These are phyloP conservation scores for Alosa sapidissima DNA, from an alignment of 2,797 vertebrate genomes.

Conservation along the genomic window DNA sequence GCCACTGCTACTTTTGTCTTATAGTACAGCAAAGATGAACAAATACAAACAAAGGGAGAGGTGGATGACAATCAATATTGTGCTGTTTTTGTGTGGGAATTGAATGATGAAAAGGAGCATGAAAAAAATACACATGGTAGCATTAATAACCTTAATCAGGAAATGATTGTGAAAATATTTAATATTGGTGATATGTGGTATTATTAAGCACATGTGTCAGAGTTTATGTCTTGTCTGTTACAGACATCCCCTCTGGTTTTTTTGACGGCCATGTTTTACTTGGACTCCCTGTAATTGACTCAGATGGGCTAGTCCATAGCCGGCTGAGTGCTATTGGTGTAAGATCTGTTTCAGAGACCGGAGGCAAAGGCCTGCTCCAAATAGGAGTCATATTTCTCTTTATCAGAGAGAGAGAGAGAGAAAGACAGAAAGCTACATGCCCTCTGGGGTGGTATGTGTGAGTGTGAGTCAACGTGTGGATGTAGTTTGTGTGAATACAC, in stretches of 20 bases:
- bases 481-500: constrained; percentile 12
- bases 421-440: neutral
- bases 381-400: constrained; percentile 26
- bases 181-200: neutral
- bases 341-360: constrained; percentile 22
- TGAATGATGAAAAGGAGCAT: neutral
- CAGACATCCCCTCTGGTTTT: neutral
- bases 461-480: neutral
- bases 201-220: neutral
- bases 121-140: neutral
- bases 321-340: constrained; percentile 10
- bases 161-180: neutral
- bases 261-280: neutral
- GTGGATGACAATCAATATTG: neutral
- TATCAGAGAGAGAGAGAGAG: constrained; percentile 6
- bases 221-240: neutral
- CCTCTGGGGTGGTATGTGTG: neutral
- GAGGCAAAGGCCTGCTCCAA: neutral
- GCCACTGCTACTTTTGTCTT: neutral
- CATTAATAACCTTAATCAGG: neutral
- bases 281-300: neutral
- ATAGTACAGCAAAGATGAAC: neutral
- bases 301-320: constrained; percentile 12
- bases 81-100: neutral
- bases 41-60: neutral